These are phyloP conservation scores for Todus mexicanus DNA, from an alignment of 2,797 vertebrate genomes.

Conservation along the genomic window DNA sequence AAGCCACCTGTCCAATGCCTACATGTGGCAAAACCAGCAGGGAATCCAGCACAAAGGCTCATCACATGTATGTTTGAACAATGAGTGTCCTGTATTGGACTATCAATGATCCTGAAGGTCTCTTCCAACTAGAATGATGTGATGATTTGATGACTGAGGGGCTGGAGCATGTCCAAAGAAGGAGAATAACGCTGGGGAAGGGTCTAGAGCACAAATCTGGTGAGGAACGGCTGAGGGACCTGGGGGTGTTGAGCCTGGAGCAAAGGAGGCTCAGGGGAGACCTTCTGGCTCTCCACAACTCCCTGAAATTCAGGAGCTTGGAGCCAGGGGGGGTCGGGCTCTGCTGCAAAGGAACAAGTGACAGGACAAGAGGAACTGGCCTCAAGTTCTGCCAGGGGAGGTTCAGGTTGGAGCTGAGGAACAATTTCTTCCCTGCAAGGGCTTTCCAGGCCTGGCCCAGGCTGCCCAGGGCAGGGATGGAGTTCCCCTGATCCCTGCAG, in stretches of 20 bases:
- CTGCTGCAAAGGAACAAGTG: background rate
- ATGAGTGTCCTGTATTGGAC: background rate
- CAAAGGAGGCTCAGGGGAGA: background rate
- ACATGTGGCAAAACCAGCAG: background rate
- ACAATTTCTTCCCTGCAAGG: background rate
- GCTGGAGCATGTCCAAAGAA: no score
- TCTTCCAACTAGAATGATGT: no score
- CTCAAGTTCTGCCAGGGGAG: background rate
- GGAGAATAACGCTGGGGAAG: no score
- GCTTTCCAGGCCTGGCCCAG: background rate
- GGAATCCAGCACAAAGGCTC: background rate
- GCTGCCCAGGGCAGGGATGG: background rate
- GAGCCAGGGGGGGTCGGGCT: background rate
- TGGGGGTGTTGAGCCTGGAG: background rate
- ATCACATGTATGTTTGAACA: fast-evolving
- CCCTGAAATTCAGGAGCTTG: background rate
- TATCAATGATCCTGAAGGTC: no score
- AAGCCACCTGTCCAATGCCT: background rate
- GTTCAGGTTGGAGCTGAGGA: background rate
- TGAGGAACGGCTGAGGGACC: no score
- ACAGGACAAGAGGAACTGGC: background rate
- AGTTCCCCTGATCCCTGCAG: background rate
- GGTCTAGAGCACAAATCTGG: no score
- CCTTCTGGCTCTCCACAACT: background rate
- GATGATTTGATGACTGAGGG: no score